These are phyloP conservation scores for Hemaris fuciformis DNA, from an alignment of 2,888 invertebrate genomes.

Conservation along the genomic window DNA sequence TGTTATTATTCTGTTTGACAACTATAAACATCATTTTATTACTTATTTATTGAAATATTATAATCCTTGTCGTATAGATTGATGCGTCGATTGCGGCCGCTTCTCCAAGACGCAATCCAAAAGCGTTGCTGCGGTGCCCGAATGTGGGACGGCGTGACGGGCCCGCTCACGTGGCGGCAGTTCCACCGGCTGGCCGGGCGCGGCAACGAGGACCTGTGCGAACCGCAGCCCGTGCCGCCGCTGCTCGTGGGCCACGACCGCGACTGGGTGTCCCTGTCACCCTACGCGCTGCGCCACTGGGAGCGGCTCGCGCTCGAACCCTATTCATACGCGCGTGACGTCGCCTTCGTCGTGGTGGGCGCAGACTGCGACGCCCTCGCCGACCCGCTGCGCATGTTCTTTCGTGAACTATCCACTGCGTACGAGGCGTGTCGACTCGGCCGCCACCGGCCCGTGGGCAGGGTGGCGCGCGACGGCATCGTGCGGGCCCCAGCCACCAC, in stretches of 20 bases:
- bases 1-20: background rate
- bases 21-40: no score
- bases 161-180: constrained; percentile 98
- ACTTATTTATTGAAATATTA: no score
- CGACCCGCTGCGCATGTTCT: constrained; percentile 90
- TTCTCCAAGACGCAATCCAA: constrained; percentile 97
- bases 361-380: constrained; percentile 94
- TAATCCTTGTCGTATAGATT: constrained; percentile 77
- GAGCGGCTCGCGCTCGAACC: constrained; percentile 98
- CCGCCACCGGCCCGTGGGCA: constrained; percentile 93
- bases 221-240: constrained; percentile 98
- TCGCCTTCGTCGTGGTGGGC: constrained; percentile 96
- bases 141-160: constrained; percentile 97
- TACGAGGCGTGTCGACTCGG: constrained; percentile 98
- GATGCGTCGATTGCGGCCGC: constrained; percentile 94
- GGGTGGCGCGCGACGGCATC: constrained; percentile 92
- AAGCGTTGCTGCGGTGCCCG: constrained; percentile 93
- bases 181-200: constrained; percentile 97
- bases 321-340: constrained; percentile 95
- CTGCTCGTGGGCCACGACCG: constrained; percentile 96
- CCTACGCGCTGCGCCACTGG: constrained; percentile 97
- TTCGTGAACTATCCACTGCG: constrained; percentile 94
- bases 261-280: constrained; percentile 97
- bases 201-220: constrained; percentile 96
- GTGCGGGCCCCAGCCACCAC: constrained; percentile 82